These are phyloP conservation scores for Squalus acanthias DNA, from an alignment of 2,797 vertebrate genomes.

Conservation along the genomic window DNA sequence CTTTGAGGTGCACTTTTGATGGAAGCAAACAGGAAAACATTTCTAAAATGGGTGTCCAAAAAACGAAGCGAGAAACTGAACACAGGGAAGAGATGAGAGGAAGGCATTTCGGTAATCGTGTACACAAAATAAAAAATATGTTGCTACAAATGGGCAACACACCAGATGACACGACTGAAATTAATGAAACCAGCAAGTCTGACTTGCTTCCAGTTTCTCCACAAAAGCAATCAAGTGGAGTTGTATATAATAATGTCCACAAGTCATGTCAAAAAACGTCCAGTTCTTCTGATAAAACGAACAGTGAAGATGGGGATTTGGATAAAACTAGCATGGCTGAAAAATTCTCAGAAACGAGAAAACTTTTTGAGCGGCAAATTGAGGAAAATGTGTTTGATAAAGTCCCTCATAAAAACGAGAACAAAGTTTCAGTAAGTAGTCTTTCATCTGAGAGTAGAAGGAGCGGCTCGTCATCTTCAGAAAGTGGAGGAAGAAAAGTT, in stretches of 20 bases:
- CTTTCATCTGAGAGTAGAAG: conserved; percentile 2
- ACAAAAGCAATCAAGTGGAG: conserved; percentile 58
- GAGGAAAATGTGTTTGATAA: conserved; percentile 68
- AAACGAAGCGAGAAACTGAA: conserved; percentile 47
- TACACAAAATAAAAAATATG: conserved; percentile 90
- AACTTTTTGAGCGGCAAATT: conserved; percentile 79
- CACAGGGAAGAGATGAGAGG: conserved; percentile 65
- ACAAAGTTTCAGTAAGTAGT: conserved; percentile 9
- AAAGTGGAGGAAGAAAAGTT: conserved; percentile 24
- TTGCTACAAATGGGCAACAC: conserved; percentile 83
- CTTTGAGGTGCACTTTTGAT: conserved; percentile 87
- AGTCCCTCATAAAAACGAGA: conserved; percentile 58
- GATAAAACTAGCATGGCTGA: conserved; percentile 83
- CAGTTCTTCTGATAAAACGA: conserved; percentile 60
- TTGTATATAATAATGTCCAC: conserved; percentile 60
- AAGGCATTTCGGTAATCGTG: conserved; percentile 72
- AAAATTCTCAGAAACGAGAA: conserved; percentile 87
- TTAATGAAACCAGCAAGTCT: conserved; percentile 52
- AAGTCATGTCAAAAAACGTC: conserved; percentile 56
- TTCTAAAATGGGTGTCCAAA: conserved; percentile 45
- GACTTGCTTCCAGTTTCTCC: conserved; percentile 61
- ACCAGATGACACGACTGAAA: conserved; percentile 61
- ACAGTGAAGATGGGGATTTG: conserved; percentile 74
- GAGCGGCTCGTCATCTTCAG: conserved; percentile 30
- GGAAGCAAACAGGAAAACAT: conserved; percentile 64